Conservation (phyloP, 2,113 vertebrate genomes). For the Tyto alba region DNA sequence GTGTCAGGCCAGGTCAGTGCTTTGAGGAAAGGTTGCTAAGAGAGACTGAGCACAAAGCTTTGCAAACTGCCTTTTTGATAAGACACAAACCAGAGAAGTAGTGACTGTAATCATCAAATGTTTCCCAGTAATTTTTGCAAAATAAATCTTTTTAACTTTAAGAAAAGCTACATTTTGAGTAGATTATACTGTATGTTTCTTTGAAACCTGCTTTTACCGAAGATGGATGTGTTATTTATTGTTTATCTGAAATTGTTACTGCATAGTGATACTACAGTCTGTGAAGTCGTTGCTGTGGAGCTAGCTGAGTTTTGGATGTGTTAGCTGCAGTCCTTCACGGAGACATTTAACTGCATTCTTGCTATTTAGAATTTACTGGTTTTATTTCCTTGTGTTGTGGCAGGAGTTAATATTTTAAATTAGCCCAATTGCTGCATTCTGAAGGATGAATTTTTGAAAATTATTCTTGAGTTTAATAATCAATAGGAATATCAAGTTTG, state of each 20-base stretch:
- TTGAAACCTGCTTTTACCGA: background rate
- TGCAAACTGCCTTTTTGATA: background rate
- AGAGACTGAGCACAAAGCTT: background rate
- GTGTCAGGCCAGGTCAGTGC: background rate
- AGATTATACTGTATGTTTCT: background rate
- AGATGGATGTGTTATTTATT: background rate
- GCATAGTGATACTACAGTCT: background rate
- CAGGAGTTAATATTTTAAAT: background rate
- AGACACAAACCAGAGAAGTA: constrained; percentile 5
- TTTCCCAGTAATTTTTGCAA: constrained; percentile 2
- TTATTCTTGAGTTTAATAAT: background rate
- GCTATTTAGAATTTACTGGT: background rate
- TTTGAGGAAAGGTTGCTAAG: constrained; percentile 3
- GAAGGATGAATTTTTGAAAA: background rate
- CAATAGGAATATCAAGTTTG: background rate
- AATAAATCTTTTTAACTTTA: background rate
- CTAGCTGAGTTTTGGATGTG: background rate
- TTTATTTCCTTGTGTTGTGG: background rate
- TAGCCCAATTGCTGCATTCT: background rate
- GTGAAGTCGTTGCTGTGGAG: accelerated
- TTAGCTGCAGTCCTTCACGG: background rate
- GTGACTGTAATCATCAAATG: background rate
- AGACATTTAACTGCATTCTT: background rate
- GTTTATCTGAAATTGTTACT: background rate
- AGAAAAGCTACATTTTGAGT: background rate